A percentile compares a stretch with the other conserved stretches of the same genome.
Conservation (phyloP, 2,797 vertebrate species). For the Enoplosus armatus region DNA sequence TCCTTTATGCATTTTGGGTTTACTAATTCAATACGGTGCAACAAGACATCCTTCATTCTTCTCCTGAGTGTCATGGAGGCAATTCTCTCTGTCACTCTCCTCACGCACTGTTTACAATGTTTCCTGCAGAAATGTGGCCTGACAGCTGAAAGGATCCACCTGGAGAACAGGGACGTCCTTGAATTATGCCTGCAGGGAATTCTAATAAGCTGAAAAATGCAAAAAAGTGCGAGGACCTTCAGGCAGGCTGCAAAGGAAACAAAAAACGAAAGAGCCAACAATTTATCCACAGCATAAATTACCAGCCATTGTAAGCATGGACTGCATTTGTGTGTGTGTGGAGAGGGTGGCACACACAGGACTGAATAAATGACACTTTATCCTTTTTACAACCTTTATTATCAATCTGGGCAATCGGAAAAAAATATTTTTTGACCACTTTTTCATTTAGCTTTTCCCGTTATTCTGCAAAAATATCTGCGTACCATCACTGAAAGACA, state of each 20-base stretch:
- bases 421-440: background rate
- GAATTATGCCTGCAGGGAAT: slow-evolving; percentile 64
- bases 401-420: background rate
- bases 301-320: background rate
- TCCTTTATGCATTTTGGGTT: slow-evolving; percentile 15
- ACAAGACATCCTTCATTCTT: slow-evolving; percentile 20
- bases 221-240: slow-evolving; percentile 54
- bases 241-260: slow-evolving; percentile 36
- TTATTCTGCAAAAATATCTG: background rate
- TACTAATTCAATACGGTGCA: slow-evolving; percentile 3
- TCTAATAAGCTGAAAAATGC: slow-evolving; percentile 62
- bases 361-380: background rate
- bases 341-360: background rate
- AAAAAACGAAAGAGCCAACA: slow-evolving; percentile 3
- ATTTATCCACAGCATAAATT: slow-evolving; percentile 42
- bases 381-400: background rate
- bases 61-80: slow-evolving; percentile 19
- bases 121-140: slow-evolving; percentile 53
- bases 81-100: slow-evolving; percentile 35
- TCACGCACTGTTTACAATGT: slow-evolving; percentile 50
- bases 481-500: slow-evolving; percentile 7
- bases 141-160: slow-evolving; percentile 67
- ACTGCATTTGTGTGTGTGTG: background rate
- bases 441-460: background rate
- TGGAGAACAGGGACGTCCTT: slow-evolving; percentile 58